Evolutionary conservation across 2,888 invertebrate species (phyloP).

Genomic region (Rhabditoides inermis): DNA sequence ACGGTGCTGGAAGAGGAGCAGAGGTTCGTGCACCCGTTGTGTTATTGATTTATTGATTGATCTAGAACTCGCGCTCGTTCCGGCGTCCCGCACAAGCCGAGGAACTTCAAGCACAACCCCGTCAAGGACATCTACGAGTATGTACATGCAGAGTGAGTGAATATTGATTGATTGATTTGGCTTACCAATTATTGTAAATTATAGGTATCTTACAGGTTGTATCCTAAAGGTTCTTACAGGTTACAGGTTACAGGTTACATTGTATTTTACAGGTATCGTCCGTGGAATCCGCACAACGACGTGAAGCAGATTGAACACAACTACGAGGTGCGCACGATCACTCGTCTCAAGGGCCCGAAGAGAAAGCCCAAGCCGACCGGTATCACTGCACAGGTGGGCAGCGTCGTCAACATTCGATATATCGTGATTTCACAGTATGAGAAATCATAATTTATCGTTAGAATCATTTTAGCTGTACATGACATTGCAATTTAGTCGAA

Average conservation of each 20-base stretch:
- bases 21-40: too few species aligned
- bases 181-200: neutral
- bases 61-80: slow-evolving; percentile 59
- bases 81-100: slow-evolving; percentile 64
- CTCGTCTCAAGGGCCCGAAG: neutral
- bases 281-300: slow-evolving; percentile 81
- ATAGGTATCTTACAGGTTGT: neutral
- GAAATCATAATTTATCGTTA: too few species aligned
- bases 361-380: too few species aligned
- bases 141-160: slow-evolving; percentile 65
- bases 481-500: too few species aligned
- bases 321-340: slow-evolving; percentile 25
- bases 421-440: too few species aligned
- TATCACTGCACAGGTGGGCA: too few species aligned
- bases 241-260: neutral
- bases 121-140: slow-evolving; percentile 66
- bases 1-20: slow-evolving; percentile 80
- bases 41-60: neutral
- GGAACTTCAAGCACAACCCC: slow-evolving; percentile 57
- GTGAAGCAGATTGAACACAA: slow-evolving; percentile 70
- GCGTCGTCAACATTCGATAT: too few species aligned
- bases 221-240: neutral
- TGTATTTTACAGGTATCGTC: slow-evolving; percentile 60
- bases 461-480: too few species aligned
- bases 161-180: neutral